Percentiles rank a stretch among this genome's conserved stretches.
Evolutionary conservation across 2,888 invertebrate species (phyloP).

Genomic region (Nemotelus nigrinus): DNA sequence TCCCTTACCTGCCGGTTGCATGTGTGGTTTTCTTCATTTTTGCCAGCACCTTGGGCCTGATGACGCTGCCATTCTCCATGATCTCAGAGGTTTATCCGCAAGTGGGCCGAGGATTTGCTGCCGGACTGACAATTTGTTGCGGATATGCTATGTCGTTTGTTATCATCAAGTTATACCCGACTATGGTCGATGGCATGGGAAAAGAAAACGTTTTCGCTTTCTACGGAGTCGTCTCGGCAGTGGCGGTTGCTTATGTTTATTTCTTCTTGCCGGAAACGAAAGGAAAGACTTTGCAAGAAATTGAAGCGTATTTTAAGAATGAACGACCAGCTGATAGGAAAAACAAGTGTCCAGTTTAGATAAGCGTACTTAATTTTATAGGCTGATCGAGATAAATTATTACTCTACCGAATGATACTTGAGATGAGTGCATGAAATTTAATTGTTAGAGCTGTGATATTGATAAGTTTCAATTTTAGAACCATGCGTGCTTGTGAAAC

Average conservation of each 20-base stretch:
- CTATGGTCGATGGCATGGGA: slow-evolving; percentile 69
- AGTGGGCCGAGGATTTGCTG: slow-evolving; percentile 72
- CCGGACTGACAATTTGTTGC: slow-evolving; percentile 74
- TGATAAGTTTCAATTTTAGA: too few species aligned
- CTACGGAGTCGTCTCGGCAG: slow-evolving; percentile 70
- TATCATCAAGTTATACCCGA: slow-evolving; percentile 75
- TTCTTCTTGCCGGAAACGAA: slow-evolving; percentile 76
- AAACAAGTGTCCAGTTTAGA: slow-evolving; percentile 1
- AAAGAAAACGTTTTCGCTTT: slow-evolving; percentile 71
- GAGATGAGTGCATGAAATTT: too few species aligned
- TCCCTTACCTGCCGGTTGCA: slow-evolving; percentile 59
- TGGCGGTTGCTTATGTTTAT: slow-evolving; percentile 70
- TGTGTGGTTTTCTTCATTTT: slow-evolving; percentile 62
- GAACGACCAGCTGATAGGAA: slow-evolving; percentile 49
- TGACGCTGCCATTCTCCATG: slow-evolving; percentile 79
- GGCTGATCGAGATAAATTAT: too few species aligned
- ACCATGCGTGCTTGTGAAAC: too few species aligned
- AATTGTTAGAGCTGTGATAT: too few species aligned
- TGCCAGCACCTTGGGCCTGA: slow-evolving; percentile 66
- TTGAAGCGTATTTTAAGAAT: slow-evolving; percentile 68
- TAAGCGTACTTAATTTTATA: neutral
- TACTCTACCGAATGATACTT: too few species aligned
- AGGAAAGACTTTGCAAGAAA: slow-evolving; percentile 74
- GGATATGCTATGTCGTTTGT: slow-evolving; percentile 73
- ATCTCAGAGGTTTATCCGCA: slow-evolving; percentile 78